A percentile compares a stretch with the other conserved stretches of the same genome.
phyloP scores from a whole-genome alignment of 2,113 vertebrate species.

The Ptilonorhynchus violaceus region DNA sequence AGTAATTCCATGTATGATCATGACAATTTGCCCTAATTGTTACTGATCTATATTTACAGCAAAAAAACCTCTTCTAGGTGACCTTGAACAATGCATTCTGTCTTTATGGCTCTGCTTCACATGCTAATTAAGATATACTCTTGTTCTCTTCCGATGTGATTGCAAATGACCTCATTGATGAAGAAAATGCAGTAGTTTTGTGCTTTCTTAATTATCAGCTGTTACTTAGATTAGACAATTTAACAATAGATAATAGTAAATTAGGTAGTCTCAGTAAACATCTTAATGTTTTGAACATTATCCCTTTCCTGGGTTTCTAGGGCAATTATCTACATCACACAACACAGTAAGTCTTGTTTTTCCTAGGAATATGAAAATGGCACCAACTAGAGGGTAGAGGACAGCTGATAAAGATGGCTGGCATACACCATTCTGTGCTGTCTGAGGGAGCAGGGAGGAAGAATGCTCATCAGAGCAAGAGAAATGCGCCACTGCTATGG shows the following conservation, averaged over 20 bases:
- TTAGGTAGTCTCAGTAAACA: background rate
- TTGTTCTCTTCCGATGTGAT: background rate
- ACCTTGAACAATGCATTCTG: background rate
- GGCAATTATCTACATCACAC: background rate
- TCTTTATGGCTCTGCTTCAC: background rate
- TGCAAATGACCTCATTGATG: background rate
- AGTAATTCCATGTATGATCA: background rate
- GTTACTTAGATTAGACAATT: background rate
- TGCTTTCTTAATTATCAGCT: background rate
- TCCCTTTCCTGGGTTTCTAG: background rate
- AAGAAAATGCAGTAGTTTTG: background rate
- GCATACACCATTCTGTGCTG: rapidly evolving
- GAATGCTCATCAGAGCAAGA: background rate
- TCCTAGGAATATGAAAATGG: background rate
- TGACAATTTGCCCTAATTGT: background rate
- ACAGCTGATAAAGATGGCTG: background rate
- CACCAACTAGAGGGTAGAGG: background rate
- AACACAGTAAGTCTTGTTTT: background rate
- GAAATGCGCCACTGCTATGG: background rate
- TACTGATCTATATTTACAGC: background rate
- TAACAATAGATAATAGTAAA: background rate
- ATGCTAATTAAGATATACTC: background rate
- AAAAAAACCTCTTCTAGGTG: background rate
- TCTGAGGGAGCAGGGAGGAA: background rate
- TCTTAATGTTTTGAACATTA: background rate